phyloP scores from a whole-genome alignment of 2,797 vertebrate genomes.

The Amblyopsis hoosieri region DNA sequence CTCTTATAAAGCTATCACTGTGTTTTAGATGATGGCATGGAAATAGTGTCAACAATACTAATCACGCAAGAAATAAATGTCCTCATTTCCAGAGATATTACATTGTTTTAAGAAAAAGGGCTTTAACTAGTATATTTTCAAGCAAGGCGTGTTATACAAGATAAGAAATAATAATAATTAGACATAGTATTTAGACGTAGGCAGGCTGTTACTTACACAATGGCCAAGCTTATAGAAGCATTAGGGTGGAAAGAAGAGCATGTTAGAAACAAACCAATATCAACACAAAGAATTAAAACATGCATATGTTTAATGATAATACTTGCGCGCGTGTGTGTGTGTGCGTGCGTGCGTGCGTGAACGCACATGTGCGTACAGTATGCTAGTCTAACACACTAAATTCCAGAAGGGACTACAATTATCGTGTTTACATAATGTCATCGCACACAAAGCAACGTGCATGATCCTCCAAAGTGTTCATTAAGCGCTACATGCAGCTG shows the following conservation, averaged over 20 bases:
- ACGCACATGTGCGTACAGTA: too few relatives aligned
- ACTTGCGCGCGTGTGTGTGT: background rate
- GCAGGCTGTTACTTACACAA: slow-evolving; percentile 90
- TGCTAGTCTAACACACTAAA: background rate
- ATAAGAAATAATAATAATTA: slow-evolving; percentile 38
- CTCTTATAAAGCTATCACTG: too few relatives aligned
- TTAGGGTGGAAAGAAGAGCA: slow-evolving; percentile 77
- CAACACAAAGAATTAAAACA: slow-evolving; percentile 51
- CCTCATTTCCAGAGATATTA: too few relatives aligned
- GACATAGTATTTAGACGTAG: slow-evolving; percentile 50
- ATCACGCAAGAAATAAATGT: too few relatives aligned
- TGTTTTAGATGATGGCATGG: too few relatives aligned
- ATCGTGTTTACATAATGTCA: slow-evolving; percentile 26
- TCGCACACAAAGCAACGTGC: slow-evolving; percentile 14
- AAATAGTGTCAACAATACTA: too few relatives aligned
- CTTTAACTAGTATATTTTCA: background rate
- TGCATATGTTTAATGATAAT: slow-evolving; percentile 63
- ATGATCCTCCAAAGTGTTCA: slow-evolving; percentile 42
- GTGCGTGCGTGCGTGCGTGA: too few relatives aligned
- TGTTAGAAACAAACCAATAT: slow-evolving; percentile 75
- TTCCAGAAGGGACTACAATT: background rate
- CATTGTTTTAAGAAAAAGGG: background rate
- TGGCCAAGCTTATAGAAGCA: slow-evolving; percentile 95
- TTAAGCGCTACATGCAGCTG: slow-evolving; percentile 39
- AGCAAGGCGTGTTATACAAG: slow-evolving; percentile 7